Conservation (phyloP, 2,797 vertebrate species). For the Kryptopterus vitreolus region DNA sequence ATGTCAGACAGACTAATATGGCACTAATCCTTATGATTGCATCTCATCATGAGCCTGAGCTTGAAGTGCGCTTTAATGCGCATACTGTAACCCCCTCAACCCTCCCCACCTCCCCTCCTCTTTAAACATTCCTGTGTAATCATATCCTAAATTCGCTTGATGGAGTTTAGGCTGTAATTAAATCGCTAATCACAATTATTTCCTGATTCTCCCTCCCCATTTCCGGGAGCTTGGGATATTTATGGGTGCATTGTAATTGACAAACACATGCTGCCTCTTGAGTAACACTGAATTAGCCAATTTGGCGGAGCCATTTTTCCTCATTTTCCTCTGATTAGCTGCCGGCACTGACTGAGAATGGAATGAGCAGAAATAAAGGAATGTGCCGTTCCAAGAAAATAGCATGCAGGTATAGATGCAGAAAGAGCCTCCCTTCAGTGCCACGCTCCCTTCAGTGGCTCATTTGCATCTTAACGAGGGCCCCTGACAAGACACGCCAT, state of each 20-base stretch:
- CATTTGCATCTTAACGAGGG: slow-evolving; percentile 60
- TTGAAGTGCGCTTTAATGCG: slow-evolving; percentile 30
- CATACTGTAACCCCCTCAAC: slow-evolving; percentile 32
- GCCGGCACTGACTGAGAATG: slow-evolving; percentile 60
- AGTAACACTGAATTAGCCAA: slow-evolving; percentile 70
- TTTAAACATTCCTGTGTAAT: slow-evolving; percentile 60
- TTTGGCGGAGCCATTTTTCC: slow-evolving; percentile 54
- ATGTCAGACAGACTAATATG: slow-evolving; percentile 12
- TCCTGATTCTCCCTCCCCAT: slow-evolving; percentile 68
- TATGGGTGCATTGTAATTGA: slow-evolving; percentile 74
- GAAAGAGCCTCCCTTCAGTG: slow-evolving; percentile 11
- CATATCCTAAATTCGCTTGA: slow-evolving; percentile 63
- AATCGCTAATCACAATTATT: slow-evolving; percentile 76
- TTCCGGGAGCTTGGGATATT: slow-evolving; percentile 73
- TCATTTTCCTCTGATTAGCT: slow-evolving; percentile 71
- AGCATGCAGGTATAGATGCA: slow-evolving; percentile 39
- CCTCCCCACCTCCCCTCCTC: slow-evolving; percentile 28
- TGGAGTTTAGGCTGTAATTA: slow-evolving; percentile 76
- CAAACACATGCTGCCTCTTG: slow-evolving; percentile 71
- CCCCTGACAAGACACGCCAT: slow-evolving; percentile 49
- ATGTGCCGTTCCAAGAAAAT: slow-evolving; percentile 11
- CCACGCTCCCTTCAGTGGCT: slow-evolving; percentile 32
- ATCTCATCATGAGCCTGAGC: slow-evolving; percentile 42
- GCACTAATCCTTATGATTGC: slow-evolving; percentile 43
- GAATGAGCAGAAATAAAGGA: slow-evolving; percentile 34